phyloP scores from a whole-genome alignment of 53 echinoderm and acorn worm genomes.

The Paracentrotus lividus region DNA sequence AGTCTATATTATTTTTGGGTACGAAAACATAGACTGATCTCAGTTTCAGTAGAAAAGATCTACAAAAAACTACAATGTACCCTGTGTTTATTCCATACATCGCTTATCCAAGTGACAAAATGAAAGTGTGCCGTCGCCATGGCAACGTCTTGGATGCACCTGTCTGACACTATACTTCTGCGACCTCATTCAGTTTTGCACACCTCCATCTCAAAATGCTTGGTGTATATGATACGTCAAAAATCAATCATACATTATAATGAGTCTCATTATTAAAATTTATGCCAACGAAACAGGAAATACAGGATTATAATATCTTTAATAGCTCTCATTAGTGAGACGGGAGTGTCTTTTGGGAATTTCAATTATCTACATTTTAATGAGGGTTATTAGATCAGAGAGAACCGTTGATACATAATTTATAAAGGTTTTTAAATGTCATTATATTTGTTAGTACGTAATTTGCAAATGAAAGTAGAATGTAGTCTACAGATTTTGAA shows the following conservation, averaged over 20 bases:
- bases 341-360: background rate
- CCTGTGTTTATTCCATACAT: background rate
- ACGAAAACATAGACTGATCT: too few species aligned
- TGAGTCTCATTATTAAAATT: background rate
- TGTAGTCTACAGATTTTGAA: too few species aligned
- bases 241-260: background rate
- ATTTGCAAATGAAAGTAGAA: too few species aligned
- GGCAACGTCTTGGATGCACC: constrained; percentile 31
- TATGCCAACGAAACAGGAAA: background rate
- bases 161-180: background rate
- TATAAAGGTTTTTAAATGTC: too few species aligned
- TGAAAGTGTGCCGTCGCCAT: background rate
- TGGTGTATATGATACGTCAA: background rate
- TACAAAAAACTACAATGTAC: background rate
- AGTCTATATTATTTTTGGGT: too few species aligned
- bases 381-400: background rate
- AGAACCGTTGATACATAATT: too few species aligned
- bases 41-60: background rate
- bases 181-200: background rate
- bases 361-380: background rate
- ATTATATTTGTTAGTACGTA: too few species aligned
- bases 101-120: background rate
- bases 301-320: background rate
- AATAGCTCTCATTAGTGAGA: background rate
- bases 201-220: background rate